phyloP scores from a whole-genome alignment of 2,113 vertebrate genomes.

The Sterrhoptilus dennistouni region DNA sequence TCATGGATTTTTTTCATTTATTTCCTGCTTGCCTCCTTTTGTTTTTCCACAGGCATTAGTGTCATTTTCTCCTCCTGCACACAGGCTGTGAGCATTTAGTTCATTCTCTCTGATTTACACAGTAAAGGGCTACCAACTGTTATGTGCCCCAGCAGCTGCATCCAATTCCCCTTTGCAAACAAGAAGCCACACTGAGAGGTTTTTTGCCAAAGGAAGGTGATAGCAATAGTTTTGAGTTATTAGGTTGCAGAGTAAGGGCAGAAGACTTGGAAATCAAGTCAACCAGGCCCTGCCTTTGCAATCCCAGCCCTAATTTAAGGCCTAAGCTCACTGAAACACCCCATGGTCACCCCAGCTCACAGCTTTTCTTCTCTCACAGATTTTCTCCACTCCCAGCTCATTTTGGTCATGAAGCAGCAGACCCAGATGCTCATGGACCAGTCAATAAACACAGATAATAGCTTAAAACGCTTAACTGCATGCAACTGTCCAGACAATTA shows the following conservation, averaged over 20 bases:
- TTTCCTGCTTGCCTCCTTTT: slow-evolving; percentile 36
- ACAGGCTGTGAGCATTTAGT: background rate
- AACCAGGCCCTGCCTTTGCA: background rate
- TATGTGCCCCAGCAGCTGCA: background rate
- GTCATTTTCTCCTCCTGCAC: slow-evolving; percentile 6
- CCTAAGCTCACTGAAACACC: background rate
- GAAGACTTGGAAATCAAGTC: background rate
- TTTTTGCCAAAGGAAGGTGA: background rate
- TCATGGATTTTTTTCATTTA: slow-evolving; percentile 36
- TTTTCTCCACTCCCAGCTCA: background rate
- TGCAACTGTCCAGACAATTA: slow-evolving; percentile 26
- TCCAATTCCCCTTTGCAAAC: background rate
- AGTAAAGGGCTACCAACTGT: background rate
- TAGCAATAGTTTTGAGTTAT: background rate
- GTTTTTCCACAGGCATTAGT: background rate
- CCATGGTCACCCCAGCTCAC: background rate
- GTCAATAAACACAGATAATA: slow-evolving; percentile 30
- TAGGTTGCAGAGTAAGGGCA: background rate
- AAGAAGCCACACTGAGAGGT: background rate
- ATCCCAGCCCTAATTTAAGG: background rate
- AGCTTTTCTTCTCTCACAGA: background rate
- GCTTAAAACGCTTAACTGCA: slow-evolving; percentile 5
- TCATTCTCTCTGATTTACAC: background rate
- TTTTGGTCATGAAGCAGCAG: background rate
- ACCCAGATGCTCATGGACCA: background rate